Evolutionary conservation across 2,113 vertebrate species (phyloP).

Genomic region (Garra rufa): DNA sequence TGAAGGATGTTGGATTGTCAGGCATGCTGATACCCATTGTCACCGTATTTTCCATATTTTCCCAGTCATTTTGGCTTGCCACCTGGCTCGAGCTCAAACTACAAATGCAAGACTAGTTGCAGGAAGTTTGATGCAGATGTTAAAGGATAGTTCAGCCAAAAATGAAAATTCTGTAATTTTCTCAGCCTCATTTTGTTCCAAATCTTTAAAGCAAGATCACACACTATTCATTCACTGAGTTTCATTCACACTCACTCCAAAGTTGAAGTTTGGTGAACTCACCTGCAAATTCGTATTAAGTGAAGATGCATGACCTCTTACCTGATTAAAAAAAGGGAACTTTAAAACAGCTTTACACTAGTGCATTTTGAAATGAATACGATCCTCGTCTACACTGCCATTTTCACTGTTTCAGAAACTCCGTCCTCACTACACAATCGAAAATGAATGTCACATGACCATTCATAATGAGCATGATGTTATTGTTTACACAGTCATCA

Average conservation of each 20-base stretch:
- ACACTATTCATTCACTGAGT: too few species aligned
- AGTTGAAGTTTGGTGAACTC: neutral
- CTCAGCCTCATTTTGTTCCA: neutral
- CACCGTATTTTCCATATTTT: neutral
- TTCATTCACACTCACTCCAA: neutral
- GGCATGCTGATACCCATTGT: conserved; percentile 5
- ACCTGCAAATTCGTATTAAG: neutral
- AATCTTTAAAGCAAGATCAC: neutral
- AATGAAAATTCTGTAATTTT: neutral
- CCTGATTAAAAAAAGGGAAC: neutral
- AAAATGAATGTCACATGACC: too few species aligned
- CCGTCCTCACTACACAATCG: too few species aligned
- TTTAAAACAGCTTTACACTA: too few species aligned
- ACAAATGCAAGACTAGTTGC: neutral
- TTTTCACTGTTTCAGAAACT: too few species aligned
- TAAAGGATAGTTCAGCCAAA: neutral
- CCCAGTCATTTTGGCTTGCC: neutral
- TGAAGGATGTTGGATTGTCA: neutral
- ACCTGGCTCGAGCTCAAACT: neutral
- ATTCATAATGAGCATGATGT: too few species aligned
- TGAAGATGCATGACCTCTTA: neutral
- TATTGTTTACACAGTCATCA: too few species aligned
- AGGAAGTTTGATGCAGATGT: neutral
- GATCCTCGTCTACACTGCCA: too few species aligned
- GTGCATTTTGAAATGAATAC: too few species aligned